Evolutionary conservation across 2,888 invertebrate genomes (phyloP).

Genomic region (Acanthosepion pharaonis): DNA sequence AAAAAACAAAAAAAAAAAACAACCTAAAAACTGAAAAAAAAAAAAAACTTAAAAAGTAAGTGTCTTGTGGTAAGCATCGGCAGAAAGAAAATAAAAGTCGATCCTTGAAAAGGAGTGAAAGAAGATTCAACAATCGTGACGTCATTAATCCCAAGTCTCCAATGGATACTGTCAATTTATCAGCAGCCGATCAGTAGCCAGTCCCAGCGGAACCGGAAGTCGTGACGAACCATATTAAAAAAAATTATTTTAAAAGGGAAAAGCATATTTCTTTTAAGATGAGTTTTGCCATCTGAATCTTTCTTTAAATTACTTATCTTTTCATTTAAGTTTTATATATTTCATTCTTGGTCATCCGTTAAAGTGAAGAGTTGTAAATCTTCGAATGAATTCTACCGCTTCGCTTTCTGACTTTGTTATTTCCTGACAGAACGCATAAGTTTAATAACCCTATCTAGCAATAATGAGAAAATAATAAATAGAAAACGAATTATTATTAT

Average conservation of each 20-base stretch:
- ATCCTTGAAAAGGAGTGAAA: neutral
- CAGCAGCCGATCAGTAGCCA: neutral
- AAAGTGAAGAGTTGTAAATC: too few relatives aligned
- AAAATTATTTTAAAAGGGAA: neutral
- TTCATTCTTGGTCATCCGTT: too few relatives aligned
- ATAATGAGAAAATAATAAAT: too few relatives aligned
- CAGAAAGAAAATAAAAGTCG: neutral
- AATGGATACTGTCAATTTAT: neutral
- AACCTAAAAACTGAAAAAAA: too few relatives aligned
- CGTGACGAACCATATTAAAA: neutral
- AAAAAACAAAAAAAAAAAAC: too few relatives aligned
- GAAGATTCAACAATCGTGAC: neutral
- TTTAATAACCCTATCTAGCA: too few relatives aligned
- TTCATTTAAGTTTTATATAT: neutral
- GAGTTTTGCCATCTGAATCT: neutral
- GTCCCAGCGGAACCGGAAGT: neutral
- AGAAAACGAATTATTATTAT: too few relatives aligned
- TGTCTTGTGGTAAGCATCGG: too few relatives aligned
- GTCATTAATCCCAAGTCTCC: neutral
- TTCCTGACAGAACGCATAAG: too few relatives aligned
- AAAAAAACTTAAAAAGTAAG: too few relatives aligned
- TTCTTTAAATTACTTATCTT: neutral
- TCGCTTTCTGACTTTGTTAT: too few relatives aligned
- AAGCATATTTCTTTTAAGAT: neutral
- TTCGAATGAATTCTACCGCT: too few relatives aligned